Base-by-base conservation (phyloP, 1,140 invertebrate genomes). In the Bradynema listronoti region DNA sequence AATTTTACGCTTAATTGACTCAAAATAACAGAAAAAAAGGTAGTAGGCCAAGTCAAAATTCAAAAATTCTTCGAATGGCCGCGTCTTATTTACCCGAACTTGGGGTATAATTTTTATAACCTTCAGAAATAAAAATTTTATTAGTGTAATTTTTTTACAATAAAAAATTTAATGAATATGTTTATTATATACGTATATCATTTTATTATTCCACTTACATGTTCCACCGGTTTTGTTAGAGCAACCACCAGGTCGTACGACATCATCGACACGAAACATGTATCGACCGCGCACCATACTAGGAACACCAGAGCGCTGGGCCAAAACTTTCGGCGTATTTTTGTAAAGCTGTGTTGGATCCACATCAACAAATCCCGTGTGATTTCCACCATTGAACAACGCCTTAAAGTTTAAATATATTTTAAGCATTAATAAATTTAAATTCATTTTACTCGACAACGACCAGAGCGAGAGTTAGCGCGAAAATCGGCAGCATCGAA, bases 231-330 rank as follows among this genome's bases (percentile, higher is more conserved):
- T 76, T 47, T 78, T 78, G 65, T 76, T 76, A 0, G 74, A 77
- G 53, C 73, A 76, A 16, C 73, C 73, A 2, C 59, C 73, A 9
- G 75, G 73, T 61, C 76, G 41, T 14, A 76, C 73, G 32, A 76
- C 76, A 66, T 76, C 73, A 47, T 76, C 73, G 7, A 76, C 73
- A 39, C 73, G 54, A 73, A 76, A 76, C 73, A 76, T 78, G 56
- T 76, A 76, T n/a, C 73, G 60, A 27, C 73, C 73, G 46, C 73
- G 47, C 34, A 78, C 73, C 66, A 74, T 65, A 25, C 72, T 69
- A n/a, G 73, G 73, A 7, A 76, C 73, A 43, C 66, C 74, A 1
- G 73, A 76, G 32, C 73, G 52, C 56, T 72, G 71, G 9, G 76
- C 73, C 53, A 78, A 56, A 6, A 77, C 61, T 50, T 78, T 76